Base-by-base conservation (phyloP, 1,140 invertebrate species). In the Drosophila elegans region DNA sequence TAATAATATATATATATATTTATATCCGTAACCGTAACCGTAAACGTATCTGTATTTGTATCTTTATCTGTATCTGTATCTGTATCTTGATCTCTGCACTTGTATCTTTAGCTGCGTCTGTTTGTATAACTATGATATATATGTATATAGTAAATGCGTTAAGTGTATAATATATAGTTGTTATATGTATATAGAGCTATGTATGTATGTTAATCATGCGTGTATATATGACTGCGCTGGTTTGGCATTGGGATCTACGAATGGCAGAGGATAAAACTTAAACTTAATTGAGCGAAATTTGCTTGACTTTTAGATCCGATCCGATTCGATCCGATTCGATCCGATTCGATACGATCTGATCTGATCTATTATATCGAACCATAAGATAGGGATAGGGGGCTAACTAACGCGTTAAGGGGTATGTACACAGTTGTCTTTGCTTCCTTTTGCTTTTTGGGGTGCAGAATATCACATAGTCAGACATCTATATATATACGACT, bases 391-490 rank as follows among this genome's bases (percentile, higher is more conserved):
- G 12, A 7, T 12, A n/a, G 54, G 68, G 61, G 39, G 32, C 53
- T 60, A 79, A 64, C 44, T 61, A 53, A 63, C 36, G 38, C 61
- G 12, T 39, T n/a, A 16, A 11, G 46, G 49, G 34, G 13, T 74
- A 56, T 75, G 45, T 83, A 39, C 72, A 62, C 21, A 45, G 32
- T 52, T 51, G 11, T 29, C 60, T 44, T 64, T 29, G 36, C 61
- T 44, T 63, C 21, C 29, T 51, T 69, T 68, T 72, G 69, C 56
- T 74, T 64, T 78, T 75, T 86, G 78, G 56, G 85, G 66, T 78
- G 91, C 82, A 60, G 91, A 78, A 63, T 91, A 86, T 75, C 83
- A 89, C 67, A 92, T 73, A 75, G 91, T 91, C 80, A 88, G 84
- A 89, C 84, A 83, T 90, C 53, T 71, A 71, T 72, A 72, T 73